Conservation (phyloP, 2,113 vertebrate genomes). For the Saguinus midas region DNA sequence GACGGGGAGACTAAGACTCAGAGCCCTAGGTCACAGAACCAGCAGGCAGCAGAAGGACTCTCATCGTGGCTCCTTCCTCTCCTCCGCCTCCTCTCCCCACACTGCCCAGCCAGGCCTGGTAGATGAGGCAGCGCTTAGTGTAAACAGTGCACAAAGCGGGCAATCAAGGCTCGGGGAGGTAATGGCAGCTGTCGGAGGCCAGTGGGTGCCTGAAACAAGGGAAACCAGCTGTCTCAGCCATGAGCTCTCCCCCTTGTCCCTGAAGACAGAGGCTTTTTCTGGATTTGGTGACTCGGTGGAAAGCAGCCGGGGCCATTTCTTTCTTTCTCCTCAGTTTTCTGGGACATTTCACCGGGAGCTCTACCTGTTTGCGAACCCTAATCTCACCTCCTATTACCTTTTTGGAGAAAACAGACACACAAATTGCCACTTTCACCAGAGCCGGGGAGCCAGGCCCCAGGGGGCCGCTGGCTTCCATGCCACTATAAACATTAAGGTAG, state of each 20-base stretch:
- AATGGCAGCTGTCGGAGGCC: background rate
- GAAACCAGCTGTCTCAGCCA: background rate
- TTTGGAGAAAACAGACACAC: constrained; percentile 27
- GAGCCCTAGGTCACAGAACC: background rate
- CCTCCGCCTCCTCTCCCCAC: no score
- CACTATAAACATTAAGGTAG: background rate
- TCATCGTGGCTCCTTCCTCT: background rate
- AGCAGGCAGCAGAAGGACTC: background rate
- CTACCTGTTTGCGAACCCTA: background rate
- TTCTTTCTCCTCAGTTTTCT: background rate
- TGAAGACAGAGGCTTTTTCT: background rate
- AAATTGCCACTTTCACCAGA: constrained; percentile 46
- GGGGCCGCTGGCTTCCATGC: background rate
- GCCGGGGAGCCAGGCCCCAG: background rate
- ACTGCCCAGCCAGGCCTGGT: background rate
- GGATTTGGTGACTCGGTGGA: background rate
- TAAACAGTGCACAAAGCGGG: fast-evolving
- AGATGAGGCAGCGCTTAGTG: background rate
- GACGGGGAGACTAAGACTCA: background rate
- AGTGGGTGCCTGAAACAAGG: background rate
- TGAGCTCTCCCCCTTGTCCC: fast-evolving
- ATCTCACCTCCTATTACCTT: background rate
- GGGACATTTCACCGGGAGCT: background rate
- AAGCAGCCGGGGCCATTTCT: background rate
- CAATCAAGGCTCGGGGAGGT: fast-evolving